A percentile compares a stretch with the other conserved stretches of the same genome.
phyloP scores from a whole-genome alignment of 2,113 vertebrate genomes.

The Equus przewalskii region DNA sequence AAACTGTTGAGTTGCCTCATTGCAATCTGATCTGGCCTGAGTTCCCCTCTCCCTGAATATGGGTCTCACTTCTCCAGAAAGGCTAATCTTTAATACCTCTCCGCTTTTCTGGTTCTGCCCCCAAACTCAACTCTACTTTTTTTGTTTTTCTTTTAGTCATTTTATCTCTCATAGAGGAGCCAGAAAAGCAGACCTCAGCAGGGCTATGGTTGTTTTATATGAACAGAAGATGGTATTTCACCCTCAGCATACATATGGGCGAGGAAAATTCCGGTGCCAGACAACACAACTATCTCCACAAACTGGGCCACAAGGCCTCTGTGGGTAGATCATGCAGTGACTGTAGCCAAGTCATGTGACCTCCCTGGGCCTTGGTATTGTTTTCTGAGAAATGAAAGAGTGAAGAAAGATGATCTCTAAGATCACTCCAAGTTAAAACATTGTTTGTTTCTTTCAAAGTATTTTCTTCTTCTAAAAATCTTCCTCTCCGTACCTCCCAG shows the following conservation, averaged over 20 bases:
- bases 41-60: background rate
- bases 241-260: background rate
- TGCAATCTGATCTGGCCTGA: background rate
- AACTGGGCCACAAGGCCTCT: background rate
- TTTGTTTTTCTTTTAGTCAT: background rate
- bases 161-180: background rate
- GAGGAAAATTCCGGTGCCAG: background rate
- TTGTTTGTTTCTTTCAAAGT: background rate
- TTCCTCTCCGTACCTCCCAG: background rate
- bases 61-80: background rate
- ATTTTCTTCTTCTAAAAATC: background rate
- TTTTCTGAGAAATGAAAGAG: background rate
- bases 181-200: background rate
- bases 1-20: background rate
- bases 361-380: background rate
- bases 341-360: background rate
- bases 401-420: background rate
- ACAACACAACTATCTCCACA: background rate
- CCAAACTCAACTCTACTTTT: background rate
- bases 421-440: background rate
- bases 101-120: background rate
- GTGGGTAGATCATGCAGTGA: background rate
- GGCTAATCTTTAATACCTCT: background rate
- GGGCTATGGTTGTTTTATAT: background rate
- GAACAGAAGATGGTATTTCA: background rate